These are phyloP conservation scores for Hippasteria phrygiana DNA, from an alignment of 53 echinoderm and acorn worm genomes.

Conservation along the genomic window DNA sequence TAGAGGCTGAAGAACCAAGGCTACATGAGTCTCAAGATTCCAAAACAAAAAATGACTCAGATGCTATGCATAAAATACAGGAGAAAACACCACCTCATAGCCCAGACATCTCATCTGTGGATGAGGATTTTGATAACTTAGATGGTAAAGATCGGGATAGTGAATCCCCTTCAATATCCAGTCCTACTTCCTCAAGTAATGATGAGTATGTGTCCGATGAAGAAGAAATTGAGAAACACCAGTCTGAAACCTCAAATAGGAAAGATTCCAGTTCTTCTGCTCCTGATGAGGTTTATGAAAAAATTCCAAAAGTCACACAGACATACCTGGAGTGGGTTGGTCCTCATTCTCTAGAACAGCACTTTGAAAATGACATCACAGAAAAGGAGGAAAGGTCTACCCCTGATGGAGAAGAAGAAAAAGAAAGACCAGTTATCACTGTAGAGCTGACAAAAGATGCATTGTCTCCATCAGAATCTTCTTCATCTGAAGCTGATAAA, in stretches of 20 bases:
- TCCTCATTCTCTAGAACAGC: slow-evolving; percentile 60
- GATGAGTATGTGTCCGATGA: slow-evolving; percentile 39
- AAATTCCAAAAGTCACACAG: slow-evolving; percentile 40
- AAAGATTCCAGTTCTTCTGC: background rate
- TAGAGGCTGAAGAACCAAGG: slow-evolving; percentile 4
- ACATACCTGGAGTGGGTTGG: slow-evolving; percentile 56
- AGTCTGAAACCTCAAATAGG: background rate
- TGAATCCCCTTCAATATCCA: slow-evolving; percentile 53
- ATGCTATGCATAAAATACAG: background rate
- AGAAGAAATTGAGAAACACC: background rate
- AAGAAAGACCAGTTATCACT: background rate
- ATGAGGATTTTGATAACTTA: slow-evolving; percentile 50
- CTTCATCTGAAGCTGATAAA: slow-evolving; percentile 9
- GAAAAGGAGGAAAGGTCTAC: background rate
- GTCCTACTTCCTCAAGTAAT: slow-evolving; percentile 34
- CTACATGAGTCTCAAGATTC: background rate
- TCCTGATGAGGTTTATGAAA: slow-evolving; percentile 43
- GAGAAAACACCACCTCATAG: background rate
- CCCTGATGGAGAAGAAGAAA: slow-evolving; percentile 15
- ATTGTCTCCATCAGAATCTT: background rate
- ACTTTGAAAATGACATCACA: slow-evolving; percentile 26
- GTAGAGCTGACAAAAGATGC: background rate
- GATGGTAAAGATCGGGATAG: slow-evolving; percentile 25
- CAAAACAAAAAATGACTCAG: slow-evolving; percentile 21
- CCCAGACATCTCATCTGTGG: slow-evolving; percentile 50